Base-by-base conservation (phyloP, 2,888 invertebrate genomes). In the Ischnura elegans region DNA sequence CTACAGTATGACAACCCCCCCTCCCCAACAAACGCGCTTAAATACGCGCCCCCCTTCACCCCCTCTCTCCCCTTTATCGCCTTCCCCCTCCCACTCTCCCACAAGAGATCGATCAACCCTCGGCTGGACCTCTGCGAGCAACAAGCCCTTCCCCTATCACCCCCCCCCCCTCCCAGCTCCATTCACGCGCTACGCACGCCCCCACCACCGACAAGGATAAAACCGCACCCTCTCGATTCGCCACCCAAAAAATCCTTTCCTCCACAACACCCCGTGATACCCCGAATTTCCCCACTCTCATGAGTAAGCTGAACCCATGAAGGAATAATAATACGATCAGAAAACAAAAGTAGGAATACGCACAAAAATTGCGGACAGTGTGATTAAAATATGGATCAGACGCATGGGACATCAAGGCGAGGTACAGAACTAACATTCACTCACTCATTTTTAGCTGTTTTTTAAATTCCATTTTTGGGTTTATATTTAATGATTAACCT, bases 71-170 rank as follows among this genome's bases (percentile, higher is more conserved):
- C 51, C 76, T 36, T 36, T 36, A 36, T 76, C 29, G 13, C 36
- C 29, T 16, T 0, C 29, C 66, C 61, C 61, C n/a, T 61, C 61
- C 61, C n/a, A 25, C 61, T 13, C 29, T 36, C 36, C 76, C 36
- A 1, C 36, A 29, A 21, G 76, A 76, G 76, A 76, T 76, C 76
- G 76, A 76, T 76, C 76, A 76, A 76, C 76, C 76, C 76, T 76
- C 16, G 36, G 76, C 76, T 76, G 76, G 76, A 76, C 76, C 76
- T 76, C 76, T 36, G 76, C 76, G 76, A 76, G 76, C 76, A 76
- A 76, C 76, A 76, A 76, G 76, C 76, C 76, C 36, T 76, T 36
- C 76, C n/a, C 36, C 36, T 13, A 10, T 36, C 76, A n/a, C n/a
- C 51, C 51, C 36, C 5, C 36, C 16, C 10, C 76, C 1, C 76